Base-by-base conservation (phyloP, 2,113 vertebrate genomes). In the Acanthochromis polyacanthus region DNA sequence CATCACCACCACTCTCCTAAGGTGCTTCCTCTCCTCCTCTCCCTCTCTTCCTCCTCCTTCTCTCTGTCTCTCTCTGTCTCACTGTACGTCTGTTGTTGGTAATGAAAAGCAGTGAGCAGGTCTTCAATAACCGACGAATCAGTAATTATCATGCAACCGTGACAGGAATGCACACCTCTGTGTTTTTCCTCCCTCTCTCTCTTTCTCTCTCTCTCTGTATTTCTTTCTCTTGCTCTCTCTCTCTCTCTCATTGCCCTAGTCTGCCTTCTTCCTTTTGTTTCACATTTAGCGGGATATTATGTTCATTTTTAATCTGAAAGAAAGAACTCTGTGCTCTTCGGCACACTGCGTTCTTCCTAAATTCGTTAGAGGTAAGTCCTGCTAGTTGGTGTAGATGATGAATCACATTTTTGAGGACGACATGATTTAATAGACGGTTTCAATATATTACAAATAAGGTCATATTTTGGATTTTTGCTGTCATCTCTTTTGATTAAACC, bases 61-160 rank as follows among this genome's bases (percentile, higher is more conserved):
- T 28, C 46, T 25, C 68, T 55, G 36, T 83, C 85, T 59, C 86
- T 57, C 62, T 87, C 81, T 23, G 36, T 88, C 89, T 91, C 92
- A 80, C 92, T 93, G 81, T 88, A 81, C 86, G 91, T 92, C 94
- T 94, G 93, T 94, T 94, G 94, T 94, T 91, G 89, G 88, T 96
- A 95, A 95, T 95, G 94, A 95, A 95, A 93, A 93, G 92, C 64
- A 48, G 93, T 93, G 90, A 96, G 89, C 92, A 92, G 94, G 91
- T 93, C 94, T 96, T 96, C 93, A 95, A 93, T 90, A 94, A 91
- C 92, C 88, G 94, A 94, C 93, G 93, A 91, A 93, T 92, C 84
- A 89, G 90, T 95, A 95, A 96, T 96, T 95, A 95, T 93, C 89
- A 90, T 93, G 87, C 83, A 89, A 80, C 91, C 94, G 93, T 95